Conservation (phyloP, 2,888 invertebrate species). For the Tinea pellionella region DNA sequence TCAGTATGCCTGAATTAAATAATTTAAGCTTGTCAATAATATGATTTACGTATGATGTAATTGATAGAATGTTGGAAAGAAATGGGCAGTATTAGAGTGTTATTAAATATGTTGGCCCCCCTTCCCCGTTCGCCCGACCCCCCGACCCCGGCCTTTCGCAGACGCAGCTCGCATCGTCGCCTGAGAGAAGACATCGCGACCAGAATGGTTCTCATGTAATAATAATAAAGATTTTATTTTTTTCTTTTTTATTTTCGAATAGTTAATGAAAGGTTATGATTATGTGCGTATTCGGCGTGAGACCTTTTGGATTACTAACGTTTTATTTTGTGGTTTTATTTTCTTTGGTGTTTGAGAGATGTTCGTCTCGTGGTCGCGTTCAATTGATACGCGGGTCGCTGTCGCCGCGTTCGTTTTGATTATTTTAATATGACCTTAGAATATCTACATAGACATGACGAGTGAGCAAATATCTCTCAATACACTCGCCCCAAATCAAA, state of each 20-base stretch:
- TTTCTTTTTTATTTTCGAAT: conserved; percentile 51
- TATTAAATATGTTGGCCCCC: no score
- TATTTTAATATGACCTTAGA: no score
- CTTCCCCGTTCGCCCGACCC: conserved; percentile 22
- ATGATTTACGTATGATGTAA: no score
- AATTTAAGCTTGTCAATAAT: no score
- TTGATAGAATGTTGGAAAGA: no score
- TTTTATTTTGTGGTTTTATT: neutral
- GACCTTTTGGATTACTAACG: conserved; percentile 22
- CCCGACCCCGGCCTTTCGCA: conserved; percentile 39
- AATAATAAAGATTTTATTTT: conserved; percentile 54
- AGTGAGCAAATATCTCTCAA: neutral
- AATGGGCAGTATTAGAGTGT: neutral
- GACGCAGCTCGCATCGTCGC: conserved; percentile 36
- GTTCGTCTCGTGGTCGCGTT: neutral
- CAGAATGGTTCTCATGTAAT: conserved; percentile 52
- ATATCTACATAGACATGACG: no score
- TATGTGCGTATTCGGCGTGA: conserved; percentile 58
- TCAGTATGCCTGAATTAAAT: no score
- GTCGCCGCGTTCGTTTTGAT: no score
- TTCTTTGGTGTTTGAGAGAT: neutral
- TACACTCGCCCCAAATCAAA: neutral
- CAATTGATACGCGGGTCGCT: no score
- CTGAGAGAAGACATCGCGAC: conserved; percentile 30
- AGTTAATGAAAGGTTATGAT: conserved; percentile 59